Base-by-base conservation (phyloP, 2,113 vertebrate genomes). In the Sturnira hondurensis region DNA sequence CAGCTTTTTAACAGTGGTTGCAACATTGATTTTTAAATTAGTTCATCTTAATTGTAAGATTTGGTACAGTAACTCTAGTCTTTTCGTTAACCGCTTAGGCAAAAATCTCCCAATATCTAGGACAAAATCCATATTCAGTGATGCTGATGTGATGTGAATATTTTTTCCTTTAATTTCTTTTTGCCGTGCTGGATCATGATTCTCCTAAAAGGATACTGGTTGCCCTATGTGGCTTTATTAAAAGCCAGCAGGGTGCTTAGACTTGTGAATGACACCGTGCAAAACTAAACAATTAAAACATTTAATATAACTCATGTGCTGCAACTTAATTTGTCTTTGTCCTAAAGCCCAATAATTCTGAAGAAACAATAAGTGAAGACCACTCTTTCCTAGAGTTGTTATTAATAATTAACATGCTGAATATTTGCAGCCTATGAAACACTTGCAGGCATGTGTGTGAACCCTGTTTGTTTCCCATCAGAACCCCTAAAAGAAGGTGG, bases 21-120 rank as follows among this genome's bases (percentile, higher is more conserved):
- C 36, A 78, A 52, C 15, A 36, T 28, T 52, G 47, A 87, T 74
- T 83, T 97, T 89, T 86, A 78, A 95, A 50, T 86, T 86, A 65
- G 22, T 88, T 89, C 33, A 68, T 85, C 43, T 88, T 91, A 91
- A 92, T 89, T 89, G 19, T 63, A 38, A 77, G 41, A 61, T 78
- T 80, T 0, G 0, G 54, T 41, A 63, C 16, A 63, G 33, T 89
- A 91, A 45, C 11, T 76, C 56, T 71, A 61, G 82, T 89, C n/a
- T 86, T 78, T 91, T 73, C 28, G 43, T 91, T 89, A 83, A 31
- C 41, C 17, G 63, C 33, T 36, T 61, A 16, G 15, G 41, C 6
- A 89, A 54, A 89, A 84, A 28, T 76, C 43, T 58, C 63, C 7
- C 78, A 67, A 38, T n/a, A 50, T 76, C 70, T 65, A 20, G 68